A percentile compares a stretch with the other conserved stretches of the same genome.
Conservation (phyloP, 2,113 vertebrate species). For the Tenrec ecaudatus region DNA sequence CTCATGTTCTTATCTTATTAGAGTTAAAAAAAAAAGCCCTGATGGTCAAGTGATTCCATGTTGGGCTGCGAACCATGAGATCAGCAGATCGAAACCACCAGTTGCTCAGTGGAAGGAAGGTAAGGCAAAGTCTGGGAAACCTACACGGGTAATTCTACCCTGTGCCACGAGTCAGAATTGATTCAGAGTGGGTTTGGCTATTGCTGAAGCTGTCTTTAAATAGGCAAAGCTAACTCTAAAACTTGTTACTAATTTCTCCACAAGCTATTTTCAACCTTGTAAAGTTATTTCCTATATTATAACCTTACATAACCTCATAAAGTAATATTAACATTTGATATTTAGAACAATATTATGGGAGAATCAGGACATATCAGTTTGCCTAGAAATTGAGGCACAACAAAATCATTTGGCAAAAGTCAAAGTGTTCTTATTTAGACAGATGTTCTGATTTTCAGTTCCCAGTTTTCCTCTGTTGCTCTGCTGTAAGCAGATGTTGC, state of each 20-base stretch:
- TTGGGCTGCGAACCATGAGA: too few relatives aligned
- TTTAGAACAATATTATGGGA: not conserved
- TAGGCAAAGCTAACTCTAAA: not conserved
- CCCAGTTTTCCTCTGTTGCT: not conserved
- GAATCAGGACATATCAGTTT: not conserved
- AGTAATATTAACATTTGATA: not conserved
- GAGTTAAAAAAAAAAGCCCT: not conserved
- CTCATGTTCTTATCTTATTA: not conserved
- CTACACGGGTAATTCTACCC: too few relatives aligned
- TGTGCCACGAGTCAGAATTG: too few relatives aligned
- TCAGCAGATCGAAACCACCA: too few relatives aligned
- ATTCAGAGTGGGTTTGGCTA: not conserved
- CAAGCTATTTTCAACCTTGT: not conserved
- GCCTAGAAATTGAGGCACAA: not conserved
- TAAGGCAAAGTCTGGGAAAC: too few relatives aligned
- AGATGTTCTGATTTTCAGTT: not conserved
- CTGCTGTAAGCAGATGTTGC: not conserved
- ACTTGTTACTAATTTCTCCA: not conserved
- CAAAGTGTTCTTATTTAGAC: not conserved
- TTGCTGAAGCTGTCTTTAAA: not conserved
- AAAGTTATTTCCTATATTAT: not conserved
- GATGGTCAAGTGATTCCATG: too few relatives aligned
- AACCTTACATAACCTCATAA: too few relatives aligned
- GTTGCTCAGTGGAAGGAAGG: too few relatives aligned
- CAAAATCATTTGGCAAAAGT: not conserved